Percentiles rank a stretch among this genome's conserved stretches.
These are phyloP conservation scores for Callospermophilus lateralis DNA, from an alignment of 2,113 vertebrate species.

Conservation along the genomic window DNA sequence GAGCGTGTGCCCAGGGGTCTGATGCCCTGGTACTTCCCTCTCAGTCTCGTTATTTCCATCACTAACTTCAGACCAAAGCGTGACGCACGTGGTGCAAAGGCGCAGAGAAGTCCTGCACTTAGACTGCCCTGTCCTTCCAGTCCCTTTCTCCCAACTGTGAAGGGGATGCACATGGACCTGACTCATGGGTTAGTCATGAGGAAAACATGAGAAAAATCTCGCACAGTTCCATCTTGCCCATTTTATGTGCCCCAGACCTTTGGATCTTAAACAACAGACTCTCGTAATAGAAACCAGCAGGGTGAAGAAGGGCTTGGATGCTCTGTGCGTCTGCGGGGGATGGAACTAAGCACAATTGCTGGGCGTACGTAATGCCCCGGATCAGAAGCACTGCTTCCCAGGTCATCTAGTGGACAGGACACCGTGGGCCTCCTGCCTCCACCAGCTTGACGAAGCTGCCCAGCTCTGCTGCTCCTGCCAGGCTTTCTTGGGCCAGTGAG, in stretches of 20 bases:
- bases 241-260: not conserved
- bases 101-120: not conserved
- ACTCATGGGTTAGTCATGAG: not conserved
- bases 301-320: not conserved
- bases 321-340: not conserved
- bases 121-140: not conserved
- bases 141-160: not conserved
- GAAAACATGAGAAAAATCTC: not conserved
- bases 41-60: not conserved
- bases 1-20: not conserved
- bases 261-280: not conserved
- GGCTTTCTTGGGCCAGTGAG: not conserved
- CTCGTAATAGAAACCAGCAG: not conserved
- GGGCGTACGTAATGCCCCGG: not conserved
- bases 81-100: not conserved
- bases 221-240: not conserved
- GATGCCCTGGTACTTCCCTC: not conserved
- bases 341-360: not conserved
- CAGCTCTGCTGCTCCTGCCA: not conserved
- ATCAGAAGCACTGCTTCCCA: not conserved
- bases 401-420: not conserved
- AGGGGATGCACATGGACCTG: not conserved
- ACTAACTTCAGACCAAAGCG: not conserved
- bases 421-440: not conserved
- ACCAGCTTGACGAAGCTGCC: not conserved